Percentiles rank a stretch among this genome's conserved stretches.
Evolutionary conservation across 2,888 invertebrate genomes (phyloP).

Genomic region (Diogma glabrata): DNA sequence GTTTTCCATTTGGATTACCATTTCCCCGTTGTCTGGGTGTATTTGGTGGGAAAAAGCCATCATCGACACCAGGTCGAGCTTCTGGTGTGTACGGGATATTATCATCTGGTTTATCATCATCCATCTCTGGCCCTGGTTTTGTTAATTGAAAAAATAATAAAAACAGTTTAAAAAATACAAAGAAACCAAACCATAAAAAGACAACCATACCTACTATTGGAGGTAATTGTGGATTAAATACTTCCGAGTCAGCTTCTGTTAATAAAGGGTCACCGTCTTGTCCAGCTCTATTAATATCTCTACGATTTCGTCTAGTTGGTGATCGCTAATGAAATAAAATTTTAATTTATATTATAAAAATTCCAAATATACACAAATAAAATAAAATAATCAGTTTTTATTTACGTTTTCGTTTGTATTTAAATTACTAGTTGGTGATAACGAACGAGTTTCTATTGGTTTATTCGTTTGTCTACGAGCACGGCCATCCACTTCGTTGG

Average conservation of each 20-base stretch:
- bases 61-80: constrained; percentile 49
- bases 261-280: constrained; percentile 32
- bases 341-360: too few relatives aligned
- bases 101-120: constrained; percentile 37
- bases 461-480: too few relatives aligned
- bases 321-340: constrained; percentile 2
- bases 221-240: constrained; percentile 32
- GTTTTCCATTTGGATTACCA: constrained; percentile 19
- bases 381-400: too few relatives aligned
- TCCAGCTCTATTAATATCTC: not conserved
- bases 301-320: constrained; percentile 12
- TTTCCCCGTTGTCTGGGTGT: constrained; percentile 29
- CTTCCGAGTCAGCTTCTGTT: constrained; percentile 40
- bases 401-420: too few relatives aligned
- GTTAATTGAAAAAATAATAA: not conserved
- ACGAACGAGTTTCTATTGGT: too few relatives aligned
- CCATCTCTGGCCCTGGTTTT: constrained; percentile 41
- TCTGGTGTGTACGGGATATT: constrained; percentile 32
- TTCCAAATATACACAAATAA: too few relatives aligned
- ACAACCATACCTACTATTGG: constrained; percentile 39
- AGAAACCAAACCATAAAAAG: not conserved
- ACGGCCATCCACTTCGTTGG: too few relatives aligned
- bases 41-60: constrained; percentile 41
- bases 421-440: too few relatives aligned
- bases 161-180: too few relatives aligned